These are phyloP conservation scores for Caenorhabditis sp. DNA, from an alignment of 2,888 invertebrate species.

Conservation along the genomic window DNA sequence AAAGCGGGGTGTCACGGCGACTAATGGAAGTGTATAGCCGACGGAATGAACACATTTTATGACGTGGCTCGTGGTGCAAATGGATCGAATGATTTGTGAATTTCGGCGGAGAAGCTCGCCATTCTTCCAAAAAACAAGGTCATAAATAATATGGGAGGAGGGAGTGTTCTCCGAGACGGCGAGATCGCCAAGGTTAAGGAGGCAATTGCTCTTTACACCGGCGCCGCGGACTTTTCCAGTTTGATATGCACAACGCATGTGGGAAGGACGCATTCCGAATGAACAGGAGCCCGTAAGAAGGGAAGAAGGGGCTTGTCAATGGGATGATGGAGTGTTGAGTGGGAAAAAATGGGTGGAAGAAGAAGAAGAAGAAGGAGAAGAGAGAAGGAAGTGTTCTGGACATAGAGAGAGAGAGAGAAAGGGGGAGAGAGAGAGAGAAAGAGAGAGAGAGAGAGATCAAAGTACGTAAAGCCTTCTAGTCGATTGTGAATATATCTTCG, in stretches of 20 bases:
- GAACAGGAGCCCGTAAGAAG: neutral
- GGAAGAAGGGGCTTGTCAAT: neutral
- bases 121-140: conserved; percentile 31
- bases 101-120: neutral
- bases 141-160: conserved; percentile 28
- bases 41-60: neutral
- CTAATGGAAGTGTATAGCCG: conserved; percentile 18
- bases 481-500: neutral
- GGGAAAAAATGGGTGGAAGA: conserved; percentile 14
- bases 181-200: neutral
- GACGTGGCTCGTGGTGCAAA: neutral
- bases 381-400: conserved; percentile 10
- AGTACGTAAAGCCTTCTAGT: neutral
- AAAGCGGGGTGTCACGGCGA: conserved; percentile 10
- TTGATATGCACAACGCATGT: conserved; percentile 7
- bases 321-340: conserved; percentile 6
- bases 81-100: conserved; percentile 7
- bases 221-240: neutral
- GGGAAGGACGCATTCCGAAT: neutral
- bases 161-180: conserved; percentile 11
- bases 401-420: neutral
- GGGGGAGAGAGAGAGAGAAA: neutral
- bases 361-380: conserved; percentile 4
- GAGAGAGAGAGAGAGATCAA: neutral
- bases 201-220: conserved; percentile 51